phyloP scores from a whole-genome alignment of 1,140 invertebrate species.

The Camponotus pennsylvanicus region DNA sequence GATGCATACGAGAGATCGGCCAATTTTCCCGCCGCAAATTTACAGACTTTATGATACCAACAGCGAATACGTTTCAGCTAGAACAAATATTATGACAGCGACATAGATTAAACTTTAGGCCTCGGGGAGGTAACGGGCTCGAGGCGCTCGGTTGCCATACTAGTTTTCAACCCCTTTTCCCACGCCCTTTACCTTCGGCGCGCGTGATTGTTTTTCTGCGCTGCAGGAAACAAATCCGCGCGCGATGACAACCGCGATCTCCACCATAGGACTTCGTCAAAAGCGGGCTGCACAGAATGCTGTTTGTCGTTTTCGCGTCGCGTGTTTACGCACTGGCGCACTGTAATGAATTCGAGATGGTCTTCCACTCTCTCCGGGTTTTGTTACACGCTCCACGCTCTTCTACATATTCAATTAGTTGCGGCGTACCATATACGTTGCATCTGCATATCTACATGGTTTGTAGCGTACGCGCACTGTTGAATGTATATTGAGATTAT shows the following conservation, averaged over 20 bases:
- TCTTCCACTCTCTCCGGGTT: constrained; percentile 41
- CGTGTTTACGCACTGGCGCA: constrained; percentile 56
- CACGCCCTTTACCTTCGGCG: neutral
- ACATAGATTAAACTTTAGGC: constrained; percentile 62
- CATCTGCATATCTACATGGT: neutral
- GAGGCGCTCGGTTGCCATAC: constrained; percentile 19
- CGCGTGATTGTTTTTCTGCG: constrained; percentile 55
- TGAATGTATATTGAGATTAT: neutral
- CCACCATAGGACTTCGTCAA: constrained; percentile 28
- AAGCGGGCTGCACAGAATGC: constrained; percentile 26
- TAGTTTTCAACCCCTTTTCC: constrained; percentile 27
- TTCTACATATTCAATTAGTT: constrained; percentile 52
- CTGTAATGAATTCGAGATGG: constrained; percentile 60
- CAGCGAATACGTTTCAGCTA: constrained; percentile 46
- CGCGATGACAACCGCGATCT: constrained; percentile 50
- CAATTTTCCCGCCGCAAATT: constrained; percentile 18
- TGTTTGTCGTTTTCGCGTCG: constrained; percentile 51
- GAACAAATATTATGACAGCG: constrained; percentile 57
- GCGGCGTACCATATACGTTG: constrained; percentile 3
- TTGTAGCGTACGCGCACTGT: neutral
- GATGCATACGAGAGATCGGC: neutral
- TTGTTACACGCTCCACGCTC: constrained; percentile 30
- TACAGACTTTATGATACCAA: constrained; percentile 12
- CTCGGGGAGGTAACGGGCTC: constrained; percentile 43
- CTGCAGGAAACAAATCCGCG: constrained; percentile 54